These are phyloP conservation scores for Amphipoea lucens DNA, from an alignment of 2,888 invertebrate species.

Conservation along the genomic window DNA sequence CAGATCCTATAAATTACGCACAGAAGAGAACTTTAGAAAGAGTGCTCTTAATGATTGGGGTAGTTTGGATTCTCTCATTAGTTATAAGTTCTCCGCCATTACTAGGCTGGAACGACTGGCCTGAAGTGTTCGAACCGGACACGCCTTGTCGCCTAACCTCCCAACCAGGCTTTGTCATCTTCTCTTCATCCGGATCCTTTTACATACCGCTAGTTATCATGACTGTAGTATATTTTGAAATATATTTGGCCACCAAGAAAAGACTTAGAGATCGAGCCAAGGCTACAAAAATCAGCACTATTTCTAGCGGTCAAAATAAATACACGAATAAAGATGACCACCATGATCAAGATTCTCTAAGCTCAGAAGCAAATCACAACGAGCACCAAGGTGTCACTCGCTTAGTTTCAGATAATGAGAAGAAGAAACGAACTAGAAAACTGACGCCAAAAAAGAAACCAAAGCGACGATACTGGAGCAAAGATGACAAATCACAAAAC, in stretches of 20 bases:
- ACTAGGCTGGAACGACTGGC: conserved; percentile 99
- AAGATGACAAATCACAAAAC: conserved; percentile 86
- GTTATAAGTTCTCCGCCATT: conserved; percentile 97
- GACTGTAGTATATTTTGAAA: conserved; percentile 98
- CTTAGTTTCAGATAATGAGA: conserved; percentile 80
- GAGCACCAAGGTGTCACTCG: conserved; percentile 89
- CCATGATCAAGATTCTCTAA: conserved; percentile 94
- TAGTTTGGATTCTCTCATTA: conserved; percentile 96
- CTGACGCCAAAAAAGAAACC: conserved; percentile 87
- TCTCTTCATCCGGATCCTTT: conserved; percentile 98
- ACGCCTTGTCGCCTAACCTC: conserved; percentile 96
- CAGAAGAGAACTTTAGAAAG: conserved; percentile 96
- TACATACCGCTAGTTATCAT: conserved; percentile 98
- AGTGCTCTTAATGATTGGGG: conserved; percentile 95
- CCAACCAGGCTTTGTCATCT: conserved; percentile 97
- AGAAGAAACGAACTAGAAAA: conserved; percentile 83
- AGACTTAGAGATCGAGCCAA: conserved; percentile 95
- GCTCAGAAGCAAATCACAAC: conserved; percentile 95
- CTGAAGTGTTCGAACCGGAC: conserved; percentile 93
- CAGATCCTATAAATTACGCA: conserved; percentile 98
- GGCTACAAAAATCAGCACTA: conserved; percentile 94
- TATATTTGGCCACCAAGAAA: conserved; percentile 97
- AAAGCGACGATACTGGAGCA: conserved; percentile 90
- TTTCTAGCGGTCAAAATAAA: conserved; percentile 87
- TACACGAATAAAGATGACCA: conserved; percentile 87